phyloP scores from a whole-genome alignment of 2,888 invertebrate species.

The Cynaeus angustus region DNA sequence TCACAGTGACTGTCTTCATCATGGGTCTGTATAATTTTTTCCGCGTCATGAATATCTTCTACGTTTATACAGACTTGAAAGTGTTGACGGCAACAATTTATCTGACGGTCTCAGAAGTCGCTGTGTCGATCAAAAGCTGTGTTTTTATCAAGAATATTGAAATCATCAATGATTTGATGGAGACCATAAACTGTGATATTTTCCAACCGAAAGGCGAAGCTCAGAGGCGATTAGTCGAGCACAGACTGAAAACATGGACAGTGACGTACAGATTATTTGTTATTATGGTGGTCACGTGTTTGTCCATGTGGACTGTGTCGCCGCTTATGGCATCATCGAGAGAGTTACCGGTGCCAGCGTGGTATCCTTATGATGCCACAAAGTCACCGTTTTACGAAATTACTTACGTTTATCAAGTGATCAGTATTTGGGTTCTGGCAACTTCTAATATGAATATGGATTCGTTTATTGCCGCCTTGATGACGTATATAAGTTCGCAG shows the following conservation, averaged over 20 bases:
- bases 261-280: slow-evolving; percentile 10
- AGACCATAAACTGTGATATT: slow-evolving; percentile 5
- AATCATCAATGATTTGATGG: slow-evolving; percentile 14
- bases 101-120: slow-evolving; percentile 14
- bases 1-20: slow-evolving; percentile 9
- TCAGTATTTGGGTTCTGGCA: slow-evolving; percentile 38
- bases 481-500: slow-evolving; percentile 17
- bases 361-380: slow-evolving; percentile 42
- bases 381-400: slow-evolving; percentile 43
- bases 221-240: background rate
- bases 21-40: slow-evolving; percentile 14
- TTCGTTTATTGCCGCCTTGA: slow-evolving; percentile 39
- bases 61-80: slow-evolving; percentile 22
- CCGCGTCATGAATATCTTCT: slow-evolving; percentile 23
- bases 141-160: slow-evolving; percentile 12
- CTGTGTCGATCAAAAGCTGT: slow-evolving; percentile 12
- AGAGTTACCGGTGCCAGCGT: slow-evolving; percentile 25
- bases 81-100: slow-evolving; percentile 19
- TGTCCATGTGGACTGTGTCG: slow-evolving; percentile 21
- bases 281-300: slow-evolving; percentile 3
- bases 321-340: background rate
- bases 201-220: slow-evolving; percentile 20
- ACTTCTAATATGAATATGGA: slow-evolving; percentile 46
- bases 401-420: slow-evolving; percentile 43
- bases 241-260: background rate